Evolutionary conservation across 2,113 vertebrate species (phyloP).

Genomic region (Numenius arquata): DNA sequence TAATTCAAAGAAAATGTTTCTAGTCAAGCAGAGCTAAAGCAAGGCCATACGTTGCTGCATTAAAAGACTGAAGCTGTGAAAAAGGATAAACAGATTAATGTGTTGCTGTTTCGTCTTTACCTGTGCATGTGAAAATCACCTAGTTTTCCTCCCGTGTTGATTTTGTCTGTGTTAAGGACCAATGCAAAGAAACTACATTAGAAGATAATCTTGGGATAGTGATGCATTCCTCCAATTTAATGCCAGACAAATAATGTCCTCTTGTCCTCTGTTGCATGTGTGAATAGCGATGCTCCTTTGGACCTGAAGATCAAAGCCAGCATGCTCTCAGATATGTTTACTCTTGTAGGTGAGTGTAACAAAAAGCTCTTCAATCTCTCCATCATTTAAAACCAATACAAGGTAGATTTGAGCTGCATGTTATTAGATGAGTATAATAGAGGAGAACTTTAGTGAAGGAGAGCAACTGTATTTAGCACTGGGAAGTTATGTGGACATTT

Average conservation of each 20-base stretch:
- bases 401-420: neutral
- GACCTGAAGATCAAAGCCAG: conserved; percentile 99
- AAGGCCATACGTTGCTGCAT: neutral
- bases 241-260: conserved; percentile 4
- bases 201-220: neutral
- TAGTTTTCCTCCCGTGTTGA: neutral
- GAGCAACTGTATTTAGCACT: neutral
- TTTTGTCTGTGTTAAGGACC: neutral
- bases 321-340: conserved; percentile 99
- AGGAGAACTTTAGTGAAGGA: neutral
- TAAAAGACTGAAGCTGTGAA: neutral
- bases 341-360: conserved; percentile 90
- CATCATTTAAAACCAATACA: neutral
- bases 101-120: neutral
- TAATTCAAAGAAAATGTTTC: neutral
- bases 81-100: neutral
- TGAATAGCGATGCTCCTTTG: conserved; percentile 90
- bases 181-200: neutral
- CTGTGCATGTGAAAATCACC: neutral
- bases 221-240: neutral
- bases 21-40: neutral
- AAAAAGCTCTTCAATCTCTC: neutral
- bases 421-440: neutral
- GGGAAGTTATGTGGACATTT: neutral
- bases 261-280: conserved; percentile 26